These are phyloP conservation scores for Stylophora pistillata DNA, from an alignment of 64 coral and sea anemone species.

Conservation along the genomic window DNA sequence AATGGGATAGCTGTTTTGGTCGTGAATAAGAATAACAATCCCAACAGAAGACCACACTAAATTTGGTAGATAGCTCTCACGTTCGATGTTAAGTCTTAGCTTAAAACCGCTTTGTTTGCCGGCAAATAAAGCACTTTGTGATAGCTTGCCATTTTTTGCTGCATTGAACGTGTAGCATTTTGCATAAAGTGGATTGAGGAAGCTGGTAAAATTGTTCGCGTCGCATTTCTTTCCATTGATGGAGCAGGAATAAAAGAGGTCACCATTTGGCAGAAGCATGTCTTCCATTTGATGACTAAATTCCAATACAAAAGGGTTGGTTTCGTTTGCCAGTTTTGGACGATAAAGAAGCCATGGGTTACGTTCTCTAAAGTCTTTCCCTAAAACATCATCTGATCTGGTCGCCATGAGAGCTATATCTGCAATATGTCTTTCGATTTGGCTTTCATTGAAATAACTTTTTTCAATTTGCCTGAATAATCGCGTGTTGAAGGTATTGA, in stretches of 20 bases:
- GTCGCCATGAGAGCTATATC: not conserved
- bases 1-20: not conserved
- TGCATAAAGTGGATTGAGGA: not conserved
- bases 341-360: not conserved
- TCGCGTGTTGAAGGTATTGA: not conserved
- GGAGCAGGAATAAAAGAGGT: not conserved
- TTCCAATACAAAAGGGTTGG: too few relatives aligned
- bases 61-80: not conserved
- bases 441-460: not conserved
- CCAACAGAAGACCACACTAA: not conserved
- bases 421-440: not conserved
- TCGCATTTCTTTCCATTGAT: not conserved
- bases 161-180: constrained; percentile 29
- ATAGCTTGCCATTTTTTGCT: not conserved
- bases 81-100: constrained; percentile 22
- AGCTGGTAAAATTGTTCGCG: not conserved
- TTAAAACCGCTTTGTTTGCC: constrained; percentile 6
- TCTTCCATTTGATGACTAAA: not conserved
- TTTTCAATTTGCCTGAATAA: not conserved
- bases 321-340: not conserved
- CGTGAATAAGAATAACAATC: constrained; percentile 13
- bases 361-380: not conserved
- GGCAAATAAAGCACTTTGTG: not conserved
- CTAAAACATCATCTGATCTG: not conserved
- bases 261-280: not conserved